Percentiles rank a stretch among this genome's conserved stretches.
Evolutionary conservation across 2,113 vertebrate species (phyloP).

Genomic region (Strigops habroptila): DNA sequence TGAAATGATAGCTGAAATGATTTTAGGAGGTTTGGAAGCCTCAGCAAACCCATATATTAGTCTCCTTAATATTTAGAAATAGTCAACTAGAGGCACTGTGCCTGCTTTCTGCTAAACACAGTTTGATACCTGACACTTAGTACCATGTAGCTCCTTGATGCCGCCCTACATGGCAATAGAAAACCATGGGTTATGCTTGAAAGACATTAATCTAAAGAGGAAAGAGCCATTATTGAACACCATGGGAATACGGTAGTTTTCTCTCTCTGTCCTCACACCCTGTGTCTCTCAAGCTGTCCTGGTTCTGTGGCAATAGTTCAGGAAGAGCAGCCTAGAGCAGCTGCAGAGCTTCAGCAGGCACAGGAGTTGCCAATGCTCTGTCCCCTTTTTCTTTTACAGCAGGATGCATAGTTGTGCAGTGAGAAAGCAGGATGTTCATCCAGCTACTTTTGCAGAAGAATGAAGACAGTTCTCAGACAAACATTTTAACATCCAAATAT

Average conservation of each 20-base stretch:
- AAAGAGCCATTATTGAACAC: not conserved
- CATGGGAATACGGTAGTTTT: not conserved
- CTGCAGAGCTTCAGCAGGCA: slow-evolving; percentile 25
- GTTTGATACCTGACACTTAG: not conserved
- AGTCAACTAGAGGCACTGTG: not conserved
- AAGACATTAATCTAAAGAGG: not conserved
- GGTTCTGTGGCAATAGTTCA: not conserved
- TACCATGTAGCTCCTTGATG: fast-evolving
- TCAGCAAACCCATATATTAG: not conserved
- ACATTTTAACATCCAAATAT: slow-evolving; percentile 48
- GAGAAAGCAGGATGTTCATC: slow-evolving; percentile 42
- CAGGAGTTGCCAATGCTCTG: not conserved
- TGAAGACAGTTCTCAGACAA: slow-evolving; percentile 47
- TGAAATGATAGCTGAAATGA: not conserved
- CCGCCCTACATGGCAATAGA: not conserved
- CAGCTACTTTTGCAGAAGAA: slow-evolving; percentile 17
- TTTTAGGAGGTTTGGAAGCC: not conserved
- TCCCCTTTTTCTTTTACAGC: not conserved
- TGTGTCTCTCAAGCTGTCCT: not conserved
- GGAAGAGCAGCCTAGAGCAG: not conserved
- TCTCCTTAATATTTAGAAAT: not conserved
- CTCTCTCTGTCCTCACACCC: not conserved
- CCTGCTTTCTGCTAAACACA: not conserved
- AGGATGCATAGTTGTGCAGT: slow-evolving; percentile 45
- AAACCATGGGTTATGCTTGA: not conserved